Conservation (phyloP, 2,888 invertebrate species). For the Ochropacha duplaris region DNA sequence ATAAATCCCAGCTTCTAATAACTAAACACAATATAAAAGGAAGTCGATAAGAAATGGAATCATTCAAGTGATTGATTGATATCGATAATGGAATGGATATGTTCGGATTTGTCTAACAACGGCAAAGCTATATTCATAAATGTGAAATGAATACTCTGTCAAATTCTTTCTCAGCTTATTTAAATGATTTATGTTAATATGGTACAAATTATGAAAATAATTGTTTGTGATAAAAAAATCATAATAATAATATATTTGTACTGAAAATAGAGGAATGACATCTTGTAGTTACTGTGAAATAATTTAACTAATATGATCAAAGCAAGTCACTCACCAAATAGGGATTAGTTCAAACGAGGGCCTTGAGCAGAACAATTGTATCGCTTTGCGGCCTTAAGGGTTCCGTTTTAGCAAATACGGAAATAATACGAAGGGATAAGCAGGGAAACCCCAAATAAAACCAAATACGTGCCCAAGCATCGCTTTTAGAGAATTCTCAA, state of each 20-base stretch:
- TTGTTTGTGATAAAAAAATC: no score
- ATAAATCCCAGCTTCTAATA: neutral
- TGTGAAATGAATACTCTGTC: neutral
- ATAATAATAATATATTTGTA: no score
- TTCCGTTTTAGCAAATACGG: constrained; percentile 4
- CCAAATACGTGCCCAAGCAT: constrained; percentile 3
- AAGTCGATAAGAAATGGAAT: constrained; percentile 5
- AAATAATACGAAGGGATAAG: constrained; percentile 2
- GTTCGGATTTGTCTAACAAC: neutral
- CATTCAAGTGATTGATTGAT: constrained; percentile 10
- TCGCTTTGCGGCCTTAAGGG: constrained; percentile 1
- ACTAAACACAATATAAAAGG: neutral
- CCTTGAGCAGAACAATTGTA: neutral
- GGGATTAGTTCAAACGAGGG: neutral
- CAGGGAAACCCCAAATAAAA: constrained; percentile 5
- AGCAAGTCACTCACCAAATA: neutral
- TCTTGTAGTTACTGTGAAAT: neutral
- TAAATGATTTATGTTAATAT: neutral
- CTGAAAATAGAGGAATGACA: neutral
- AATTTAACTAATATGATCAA: neutral
- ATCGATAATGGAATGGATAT: constrained; percentile 3
- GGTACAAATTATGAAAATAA: neutral
- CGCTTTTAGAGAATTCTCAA: neutral
- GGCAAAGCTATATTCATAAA: neutral
- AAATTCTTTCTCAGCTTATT: neutral